Base-by-base conservation (phyloP, 2,888 invertebrate genomes). In the Unio pictorum region DNA sequence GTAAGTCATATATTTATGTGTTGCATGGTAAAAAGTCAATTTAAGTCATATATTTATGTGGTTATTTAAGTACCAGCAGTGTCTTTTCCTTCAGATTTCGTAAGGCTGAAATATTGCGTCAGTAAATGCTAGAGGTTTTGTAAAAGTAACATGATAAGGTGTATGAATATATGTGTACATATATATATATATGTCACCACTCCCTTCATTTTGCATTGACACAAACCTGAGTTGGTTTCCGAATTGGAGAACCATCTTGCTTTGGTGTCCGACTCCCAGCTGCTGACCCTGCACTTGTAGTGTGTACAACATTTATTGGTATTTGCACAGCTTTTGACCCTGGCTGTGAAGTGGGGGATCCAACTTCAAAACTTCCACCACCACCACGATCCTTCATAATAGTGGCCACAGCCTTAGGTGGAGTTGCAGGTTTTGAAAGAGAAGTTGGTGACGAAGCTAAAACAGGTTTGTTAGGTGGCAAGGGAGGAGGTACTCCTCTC, bases 381-480 rank as follows among this genome's bases (percentile, higher is more conserved):
- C 74, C 64, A n/a, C 78, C 77, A 61, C 75, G 74, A 68, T 86
- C 86, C 71, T 85, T 86, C 63, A 78, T 73, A 23, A 84, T 71
- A 64, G 82, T 76, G 30, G 83, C 76, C 55, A 81, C 82, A 26
- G 83, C 80, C 69, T 85, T 87, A n/a, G 86, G 81, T 34, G 85
- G 81, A 20, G 80, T 82, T 15, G 78, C 73, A 4, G 84, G 83
- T 69, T 84, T 86, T 59, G 75, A 71, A 55, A 71, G 68, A 45
- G 61, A 68, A 30, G 77, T 68, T 26, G 80, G 66, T 45, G 76
- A 73, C 34, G 81, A 76, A 64, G 82, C 75, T 59, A 84, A 71
- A 68, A 85, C 81, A 63, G 89, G 89, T 79, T 89, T 89, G 76
- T 89, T 89, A 6, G 89, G 89, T 54, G 89, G 89, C 57, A 89